Conservation (phyloP, 1,140 invertebrate genomes). For the Ceratoteleas bidentatus region DNA sequence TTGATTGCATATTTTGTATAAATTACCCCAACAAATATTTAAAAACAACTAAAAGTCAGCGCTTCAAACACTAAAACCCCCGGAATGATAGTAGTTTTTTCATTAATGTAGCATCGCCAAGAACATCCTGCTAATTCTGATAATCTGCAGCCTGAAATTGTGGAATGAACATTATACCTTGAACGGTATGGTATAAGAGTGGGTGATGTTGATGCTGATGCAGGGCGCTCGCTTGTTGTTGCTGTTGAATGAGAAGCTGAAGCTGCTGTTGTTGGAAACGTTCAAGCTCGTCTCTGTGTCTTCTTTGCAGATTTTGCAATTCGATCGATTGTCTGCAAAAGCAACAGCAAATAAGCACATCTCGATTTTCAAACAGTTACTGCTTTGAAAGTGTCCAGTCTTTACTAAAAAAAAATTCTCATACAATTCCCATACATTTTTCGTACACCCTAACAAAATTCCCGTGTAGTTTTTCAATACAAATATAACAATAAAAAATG, state of each 20-base stretch:
- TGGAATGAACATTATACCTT: slow-evolving; percentile 39
- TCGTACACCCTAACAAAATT: too few relatives aligned
- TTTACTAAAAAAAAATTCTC: too few relatives aligned
- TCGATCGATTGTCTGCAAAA: slow-evolving; percentile 77
- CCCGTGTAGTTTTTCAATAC: too few relatives aligned
- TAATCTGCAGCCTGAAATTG: background rate
- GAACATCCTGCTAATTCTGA: too few relatives aligned
- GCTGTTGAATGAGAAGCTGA: slow-evolving; percentile 78
- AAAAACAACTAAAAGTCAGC: too few relatives aligned
- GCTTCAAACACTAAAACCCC: too few relatives aligned
- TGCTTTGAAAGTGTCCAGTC: background rate
- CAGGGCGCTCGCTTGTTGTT: slow-evolving; percentile 77
- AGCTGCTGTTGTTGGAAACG: slow-evolving; percentile 79
- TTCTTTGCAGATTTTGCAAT: slow-evolving; percentile 77
- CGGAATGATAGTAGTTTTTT: too few relatives aligned
- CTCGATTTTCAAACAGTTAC: background rate
- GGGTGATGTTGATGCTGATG: slow-evolving; percentile 79
- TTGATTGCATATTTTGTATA: too few relatives aligned
- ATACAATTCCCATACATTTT: too few relatives aligned
- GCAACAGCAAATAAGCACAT: background rate
- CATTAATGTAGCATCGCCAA: too few relatives aligned
- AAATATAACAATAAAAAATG: too few relatives aligned
- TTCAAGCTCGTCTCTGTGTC: slow-evolving; percentile 79
- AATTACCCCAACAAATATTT: too few relatives aligned
- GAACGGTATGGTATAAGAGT: slow-evolving; percentile 77